phyloP scores from a whole-genome alignment of 2,797 vertebrate species.

The Enteromius argenteus region DNA sequence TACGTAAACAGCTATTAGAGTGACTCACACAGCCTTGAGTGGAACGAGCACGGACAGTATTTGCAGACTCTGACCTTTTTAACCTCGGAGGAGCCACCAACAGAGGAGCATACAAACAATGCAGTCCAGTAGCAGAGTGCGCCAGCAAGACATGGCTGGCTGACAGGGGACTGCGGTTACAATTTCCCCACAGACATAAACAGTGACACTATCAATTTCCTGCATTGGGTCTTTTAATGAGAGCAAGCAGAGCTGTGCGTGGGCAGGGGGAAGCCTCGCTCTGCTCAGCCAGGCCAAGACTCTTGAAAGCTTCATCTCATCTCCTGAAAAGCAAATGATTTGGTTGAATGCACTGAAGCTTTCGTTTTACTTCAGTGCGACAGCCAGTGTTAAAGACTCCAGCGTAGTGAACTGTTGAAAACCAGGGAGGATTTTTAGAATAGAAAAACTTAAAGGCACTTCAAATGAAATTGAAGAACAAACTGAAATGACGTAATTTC shows the following conservation, averaged over 20 bases:
- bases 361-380: neutral
- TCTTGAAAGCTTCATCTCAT: slow-evolving; percentile 17
- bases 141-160: slow-evolving; percentile 58
- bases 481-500: too few species aligned
- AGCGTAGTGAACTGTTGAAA: neutral
- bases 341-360: neutral
- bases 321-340: slow-evolving; percentile 23
- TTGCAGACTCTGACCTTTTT: slow-evolving; percentile 54
- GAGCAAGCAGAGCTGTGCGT: slow-evolving; percentile 55
- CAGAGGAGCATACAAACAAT: slow-evolving; percentile 48
- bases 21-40: slow-evolving; percentile 34
- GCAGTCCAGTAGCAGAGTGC: slow-evolving; percentile 30
- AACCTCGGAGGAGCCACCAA: slow-evolving; percentile 42
- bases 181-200: slow-evolving; percentile 77
- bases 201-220: slow-evolving; percentile 80
- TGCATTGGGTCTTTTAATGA: slow-evolving; percentile 64
- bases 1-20: slow-evolving; percentile 47
- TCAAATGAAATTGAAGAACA: too few species aligned
- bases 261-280: slow-evolving; percentile 58
- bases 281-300: slow-evolving; percentile 34
- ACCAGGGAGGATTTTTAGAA: neutral
- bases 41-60: slow-evolving; percentile 41
- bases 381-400: neutral
- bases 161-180: slow-evolving; percentile 69
- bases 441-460: neutral